Evolutionary conservation across 2,797 vertebrate species (phyloP), one percentile per base, ranked within the genome.

Genomic region (Odontamblyopus rebecca): DNA sequence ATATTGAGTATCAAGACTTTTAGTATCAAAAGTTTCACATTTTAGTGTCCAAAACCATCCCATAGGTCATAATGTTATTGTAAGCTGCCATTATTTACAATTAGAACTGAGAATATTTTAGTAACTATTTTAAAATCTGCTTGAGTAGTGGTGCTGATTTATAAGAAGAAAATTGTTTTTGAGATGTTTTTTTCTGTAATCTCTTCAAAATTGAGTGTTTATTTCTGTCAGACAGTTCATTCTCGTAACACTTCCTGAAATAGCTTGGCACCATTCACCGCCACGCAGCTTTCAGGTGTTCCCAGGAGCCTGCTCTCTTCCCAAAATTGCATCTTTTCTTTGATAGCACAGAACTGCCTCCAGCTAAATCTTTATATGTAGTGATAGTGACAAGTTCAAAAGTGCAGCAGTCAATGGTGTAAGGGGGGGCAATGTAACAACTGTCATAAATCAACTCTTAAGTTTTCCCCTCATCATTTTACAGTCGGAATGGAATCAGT

Each of bases 181-280:
- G 23, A 27, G 5, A 13, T 57, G 11, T 29, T 59, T 27, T 26
- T 32, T 32, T 30, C 8, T 8, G 72, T 54, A 86, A 78, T 72
- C 68, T 50, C 6, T 41, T 63, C 2, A 60, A 5, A 2, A 0
- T 0, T 5, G 68, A 26, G 62, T 69, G 26, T 75, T 77, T 11
- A 71, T 51, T 66, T 61, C 72, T 78, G 77, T 79, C 67, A 87
- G 71, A 71, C 6, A 27, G 51, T 71, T 64, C 69, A 72, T 77
- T 66, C 72, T 67, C 50, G 79, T 80, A 61, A 60, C 72, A 57
- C 30, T 66, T 81, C 82, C 74, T 3, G 80, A 82, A 85, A 86
- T 79, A 88, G 69, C 77, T 68, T 66, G 9, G 59, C 60, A 29
- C 12, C 15, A 19, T 66, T 78, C 73, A 67, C 72, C 74, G 65